Evolutionary conservation across 2,888 invertebrate genomes (phyloP), one percentile per base, ranked within the genome.

Genomic region (Xestia rhomboidea): DNA sequence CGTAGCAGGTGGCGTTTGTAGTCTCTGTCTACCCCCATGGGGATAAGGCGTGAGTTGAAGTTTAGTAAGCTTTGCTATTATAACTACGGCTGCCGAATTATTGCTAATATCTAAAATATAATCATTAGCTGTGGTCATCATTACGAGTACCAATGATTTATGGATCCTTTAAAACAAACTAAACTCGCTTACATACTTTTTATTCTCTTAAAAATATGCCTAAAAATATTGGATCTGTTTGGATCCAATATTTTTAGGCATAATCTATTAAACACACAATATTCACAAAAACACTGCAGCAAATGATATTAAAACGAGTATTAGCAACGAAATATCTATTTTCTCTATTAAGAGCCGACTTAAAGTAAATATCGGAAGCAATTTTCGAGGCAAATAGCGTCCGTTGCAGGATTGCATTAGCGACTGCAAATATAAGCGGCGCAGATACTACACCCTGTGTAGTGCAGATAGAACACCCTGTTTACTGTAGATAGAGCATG

Each of bases 301-400:
- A 18, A 57, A 30, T 5, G 30, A n/a, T 49, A 27, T 15, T 18
- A 21, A 70, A 63, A 49, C 44, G 54, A 49, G 64, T 30, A 62
- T 60, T 73, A 77, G 54, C 24, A 44, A 82, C 54, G 7, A 60
- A 78, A 60, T 77, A 72, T 78, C 38, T 73, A 78, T 77, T 76
- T 84, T 69, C 44, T 76, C 51, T 82, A 75, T 77, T 82, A 81
- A 76, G 62, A 73, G 54, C 72, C 18, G 51, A 66, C 73, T 81
- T 76, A 80, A 85, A 85, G 85, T 85, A 88, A 91, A 90, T 87
- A 90, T 88, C 85, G 87, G 87, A 90, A 90, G 87, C 90, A 90
- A 91, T 91, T 90, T 90, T 81, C 85, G 80, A 85, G 80, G 89
- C 88, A 90, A 91, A 91, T 91, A 90, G 89, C 84, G 87, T 89